Base-by-base conservation (phyloP, 1,140 invertebrate species). In the Bombus picipes region DNA sequence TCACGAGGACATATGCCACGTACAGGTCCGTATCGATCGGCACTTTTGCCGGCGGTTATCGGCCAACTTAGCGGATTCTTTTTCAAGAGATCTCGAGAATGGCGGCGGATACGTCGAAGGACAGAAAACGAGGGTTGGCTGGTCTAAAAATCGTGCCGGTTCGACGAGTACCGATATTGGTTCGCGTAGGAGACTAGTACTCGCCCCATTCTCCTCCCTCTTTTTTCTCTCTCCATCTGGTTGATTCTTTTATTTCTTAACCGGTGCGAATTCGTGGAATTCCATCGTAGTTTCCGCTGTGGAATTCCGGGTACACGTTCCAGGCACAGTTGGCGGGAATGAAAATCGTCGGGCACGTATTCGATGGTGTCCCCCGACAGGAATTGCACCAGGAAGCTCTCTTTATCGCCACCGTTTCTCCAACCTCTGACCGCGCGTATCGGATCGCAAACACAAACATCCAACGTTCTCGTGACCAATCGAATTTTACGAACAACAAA, bases 21-120 rank as follows among this genome's bases (percentile, higher is more conserved):
- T 89, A 87, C 72, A 79, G 47, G 59, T 57, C 43, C 39, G 89
- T 89, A 91, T 91, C 86, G 90, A 91, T 91, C 89, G 76, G 53
- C 18, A 47, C 74, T 74, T 85, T 41, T 39, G 57, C 53, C 81
- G 71, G 25, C 80, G 79, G 85, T 90, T 84, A 85, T 87, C 82
- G 89, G 59, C 62, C 74, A 85, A 88, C 83, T 90, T 87, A 87
- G 79, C 85, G 77, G 87, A 88, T 88, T 90, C 89, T 90, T 89
- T 90, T 85, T 75, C 84, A 57, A 81, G 53, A 77, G 87, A 87
- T 90, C 90, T 88, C 80, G 68, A 39, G 39, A 22, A 43, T 43
- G 39, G 57, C 53, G 70, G 8, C 39, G 41, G 68, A 34, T 34
- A 25, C 47, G 18, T 22, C 32, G 22, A 39, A 41, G 41, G 73